Base-by-base conservation (phyloP, 2,888 invertebrate genomes). In the Cephus runcator region DNA sequence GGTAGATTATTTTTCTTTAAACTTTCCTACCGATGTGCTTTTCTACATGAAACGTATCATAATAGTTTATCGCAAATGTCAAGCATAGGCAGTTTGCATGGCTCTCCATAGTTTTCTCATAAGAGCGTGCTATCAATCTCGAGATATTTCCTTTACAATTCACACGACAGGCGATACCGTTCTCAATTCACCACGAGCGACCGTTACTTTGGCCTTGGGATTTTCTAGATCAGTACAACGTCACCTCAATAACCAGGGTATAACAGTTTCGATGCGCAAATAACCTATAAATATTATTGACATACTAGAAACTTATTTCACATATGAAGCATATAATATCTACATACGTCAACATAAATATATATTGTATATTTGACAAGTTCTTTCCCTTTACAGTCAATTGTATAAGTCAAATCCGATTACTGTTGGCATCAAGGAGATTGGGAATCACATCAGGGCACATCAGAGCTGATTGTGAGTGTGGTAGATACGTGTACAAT, bases 401-500 rank as follows among this genome's bases (percentile, higher is more conserved):
- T 56, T 23, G 56, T 56, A 23, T 56, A 56, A 56, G 56, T 56
- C 56, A 56, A 56, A 56, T 56, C 23, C 9, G 23, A 56, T 56
- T 56, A 56, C 56, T 56, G n/a, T 35, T 76, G 77, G 73, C 71
- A 73, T 79, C 76, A 75, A 34, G 11, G 75, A 73, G 74, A 71
- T 34, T 31, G 31, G 56, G 69, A 33, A 68, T 34, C 56, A 56
- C 56, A 23, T 56, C 56, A 56, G 56, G 56, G 56, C 56, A 23
- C 56, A 15, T 56, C 15, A 23, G 15, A 33, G 69, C 69, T 23
- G 31, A n/a, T 23, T 73, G 23, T 56, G 31, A n/a, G 31, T 73
- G 23, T 56, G 68, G 34, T 11, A 31, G 30, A 34, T 12, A 75
- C 6, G 30, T 84, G 81, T 80, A 74, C 78, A 80, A 80, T 84